Conservation (phyloP, 2,113 vertebrate genomes). For the Isichthys henryi region DNA sequence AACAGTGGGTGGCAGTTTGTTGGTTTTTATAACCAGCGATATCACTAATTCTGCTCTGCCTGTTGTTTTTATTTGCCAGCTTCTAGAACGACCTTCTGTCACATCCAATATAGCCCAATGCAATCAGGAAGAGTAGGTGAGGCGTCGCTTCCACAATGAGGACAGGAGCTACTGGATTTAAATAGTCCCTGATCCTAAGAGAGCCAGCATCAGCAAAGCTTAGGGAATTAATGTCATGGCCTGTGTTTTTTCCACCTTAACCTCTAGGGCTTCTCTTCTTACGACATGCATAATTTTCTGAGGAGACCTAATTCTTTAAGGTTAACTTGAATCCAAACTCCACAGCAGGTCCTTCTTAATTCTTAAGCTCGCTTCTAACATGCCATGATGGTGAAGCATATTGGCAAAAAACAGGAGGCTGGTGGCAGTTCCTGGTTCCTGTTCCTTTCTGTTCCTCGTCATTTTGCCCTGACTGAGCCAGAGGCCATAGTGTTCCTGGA, state of each 20-base stretch:
- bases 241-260: conserved; percentile 49
- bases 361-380: conserved; percentile 17
- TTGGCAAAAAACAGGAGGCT: not conserved
- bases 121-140: conserved; percentile 2
- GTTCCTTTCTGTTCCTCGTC: not conserved
- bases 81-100: not conserved
- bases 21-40: conserved; percentile 23
- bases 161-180: conserved; percentile 38
- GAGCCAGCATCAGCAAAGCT: conserved; percentile 51
- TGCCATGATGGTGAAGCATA: not conserved
- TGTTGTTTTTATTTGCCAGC: not conserved
- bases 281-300: conserved; percentile 49
- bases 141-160: conserved; percentile 21
- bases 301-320: conserved; percentile 60
- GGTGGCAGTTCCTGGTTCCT: not conserved
- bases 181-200: conserved; percentile 43
- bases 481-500: not conserved
- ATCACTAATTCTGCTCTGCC: conserved; percentile 29
- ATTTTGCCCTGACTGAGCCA: not conserved
- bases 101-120: not conserved
- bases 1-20: not conserved
- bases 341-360: conserved; percentile 16
- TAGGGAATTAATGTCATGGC: conserved; percentile 62
- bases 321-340: conserved; percentile 39
- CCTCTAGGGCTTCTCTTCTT: conserved; percentile 39